Base-by-base conservation (phyloP, 2,888 invertebrate genomes). In the Leptinotarsa peninsularis region DNA sequence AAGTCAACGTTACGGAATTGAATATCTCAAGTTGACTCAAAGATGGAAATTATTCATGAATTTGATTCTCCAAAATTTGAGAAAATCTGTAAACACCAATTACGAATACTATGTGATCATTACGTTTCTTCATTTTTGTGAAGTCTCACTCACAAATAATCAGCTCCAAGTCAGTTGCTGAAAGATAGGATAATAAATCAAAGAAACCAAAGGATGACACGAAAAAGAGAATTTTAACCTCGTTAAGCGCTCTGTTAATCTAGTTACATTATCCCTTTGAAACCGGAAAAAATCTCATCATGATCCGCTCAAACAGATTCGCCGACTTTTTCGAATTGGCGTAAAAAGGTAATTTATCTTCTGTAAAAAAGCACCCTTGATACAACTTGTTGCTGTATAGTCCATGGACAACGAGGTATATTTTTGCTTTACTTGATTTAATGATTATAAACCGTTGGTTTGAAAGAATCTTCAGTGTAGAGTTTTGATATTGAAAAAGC, bases 381-480 rank as follows among this genome's bases (percentile, higher is more conserved):
- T 76, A 75, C 81, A 78, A 85, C 85, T 84, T 85, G 85, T 86
- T 86, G 85, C 76, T 63, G 49, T n/a, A 33, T 76, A 76, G 76
- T 76, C 67, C n/a, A 58, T 49, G 73, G 63, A 18, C 23, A n/a
- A 33, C n/a, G 17, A 10, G 17, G 5, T 49, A 0, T 52, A 7
- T 49, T 33, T 18, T 33, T 49, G 18, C 15, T 10, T 18, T 4
- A 13, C 18, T 7, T 13, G 58, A 23, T 58, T 10, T 7, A 4
- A 21, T 58, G 10, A 43, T 43, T 10, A 43, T 43, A 10, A 43
- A 33, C 33, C 33, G 33, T 33, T 33, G 33, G 33, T 33, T 7
- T 10, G 10, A 10, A 33, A 33, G 2, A 43, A 43, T 10, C 43
- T 43, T 43, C 43, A 10, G 10, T 7, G 43, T 43, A 13, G 10